Percentiles rank a stretch among this genome's conserved stretches.
These are phyloP conservation scores for Dicaeum eximium DNA, from an alignment of 2,113 vertebrate species.

Conservation along the genomic window DNA sequence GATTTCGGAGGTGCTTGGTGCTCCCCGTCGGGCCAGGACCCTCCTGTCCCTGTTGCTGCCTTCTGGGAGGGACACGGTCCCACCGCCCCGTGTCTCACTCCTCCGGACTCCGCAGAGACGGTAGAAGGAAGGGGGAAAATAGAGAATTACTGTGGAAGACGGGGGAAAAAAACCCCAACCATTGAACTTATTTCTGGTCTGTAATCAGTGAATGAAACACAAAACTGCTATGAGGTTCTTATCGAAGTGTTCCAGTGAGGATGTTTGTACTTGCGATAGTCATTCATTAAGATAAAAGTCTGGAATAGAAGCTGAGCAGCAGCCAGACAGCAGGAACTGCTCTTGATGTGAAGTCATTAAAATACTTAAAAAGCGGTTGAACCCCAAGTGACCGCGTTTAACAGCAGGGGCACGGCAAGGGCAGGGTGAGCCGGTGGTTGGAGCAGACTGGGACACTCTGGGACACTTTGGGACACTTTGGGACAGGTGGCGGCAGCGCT, in stretches of 20 bases:
- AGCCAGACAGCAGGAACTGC: neutral
- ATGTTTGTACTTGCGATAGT: neutral
- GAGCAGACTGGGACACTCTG: neutral
- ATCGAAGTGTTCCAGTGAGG: neutral
- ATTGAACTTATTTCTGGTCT: neutral
- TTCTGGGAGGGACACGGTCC: neutral
- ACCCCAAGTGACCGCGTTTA: fast-evolving
- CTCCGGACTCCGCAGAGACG: neutral
- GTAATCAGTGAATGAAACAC: neutral
- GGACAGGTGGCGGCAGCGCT: too few relatives aligned
- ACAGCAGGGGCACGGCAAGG: fast-evolving
- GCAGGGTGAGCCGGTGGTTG: neutral
- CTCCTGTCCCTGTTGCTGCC: neutral
- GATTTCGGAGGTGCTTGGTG: neutral
- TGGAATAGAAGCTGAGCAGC: neutral
- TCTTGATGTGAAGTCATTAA: neutral
- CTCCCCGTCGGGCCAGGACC: neutral
- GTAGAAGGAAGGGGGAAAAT: neutral
- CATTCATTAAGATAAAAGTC: neutral
- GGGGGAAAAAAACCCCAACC: fast-evolving
- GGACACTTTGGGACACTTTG: too few relatives aligned
- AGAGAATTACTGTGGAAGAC: neutral
- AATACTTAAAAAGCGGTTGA: neutral
- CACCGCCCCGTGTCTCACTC: fast-evolving
- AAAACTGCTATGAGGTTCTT: neutral